These are phyloP conservation scores for Pituophis catenifer DNA, from an alignment of 2,113 vertebrate species.

Conservation along the genomic window DNA sequence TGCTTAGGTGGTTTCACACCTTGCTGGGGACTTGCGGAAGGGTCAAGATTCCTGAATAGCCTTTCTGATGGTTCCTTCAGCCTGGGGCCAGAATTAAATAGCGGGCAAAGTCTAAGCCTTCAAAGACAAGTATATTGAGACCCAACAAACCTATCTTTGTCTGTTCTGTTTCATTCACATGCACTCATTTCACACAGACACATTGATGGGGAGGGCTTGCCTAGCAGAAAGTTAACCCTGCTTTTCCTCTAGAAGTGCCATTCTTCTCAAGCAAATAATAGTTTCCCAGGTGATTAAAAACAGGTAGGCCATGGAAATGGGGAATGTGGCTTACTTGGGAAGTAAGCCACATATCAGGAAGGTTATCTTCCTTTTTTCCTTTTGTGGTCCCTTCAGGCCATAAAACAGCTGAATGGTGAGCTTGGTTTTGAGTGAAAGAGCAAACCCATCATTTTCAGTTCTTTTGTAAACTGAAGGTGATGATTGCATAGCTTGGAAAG, in stretches of 20 bases:
- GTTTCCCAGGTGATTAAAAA: not conserved
- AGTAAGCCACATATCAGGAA: not conserved
- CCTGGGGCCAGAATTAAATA: not conserved
- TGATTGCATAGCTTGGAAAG: not conserved
- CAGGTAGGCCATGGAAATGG: not conserved
- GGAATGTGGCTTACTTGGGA: not conserved
- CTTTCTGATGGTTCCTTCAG: not conserved
- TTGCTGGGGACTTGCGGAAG: not conserved
- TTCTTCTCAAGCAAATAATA: not conserved
- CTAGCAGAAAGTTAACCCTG: not conserved
- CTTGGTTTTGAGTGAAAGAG: not conserved
- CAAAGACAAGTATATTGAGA: not conserved
- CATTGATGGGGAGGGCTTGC: not conserved
- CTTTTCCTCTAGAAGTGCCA: not conserved
- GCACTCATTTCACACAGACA: not conserved
- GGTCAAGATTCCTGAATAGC: not conserved
- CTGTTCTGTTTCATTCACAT: not conserved
- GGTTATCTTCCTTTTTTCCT: not conserved
- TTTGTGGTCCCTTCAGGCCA: not conserved
- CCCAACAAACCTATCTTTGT: not conserved
- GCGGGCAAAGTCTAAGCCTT: not conserved
- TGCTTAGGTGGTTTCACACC: not conserved
- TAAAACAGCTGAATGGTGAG: not conserved
- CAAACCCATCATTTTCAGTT: not conserved
- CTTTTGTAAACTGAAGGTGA: not conserved